Conservation (phyloP, 1,140 invertebrate genomes). For the Gryon sp. region DNA sequence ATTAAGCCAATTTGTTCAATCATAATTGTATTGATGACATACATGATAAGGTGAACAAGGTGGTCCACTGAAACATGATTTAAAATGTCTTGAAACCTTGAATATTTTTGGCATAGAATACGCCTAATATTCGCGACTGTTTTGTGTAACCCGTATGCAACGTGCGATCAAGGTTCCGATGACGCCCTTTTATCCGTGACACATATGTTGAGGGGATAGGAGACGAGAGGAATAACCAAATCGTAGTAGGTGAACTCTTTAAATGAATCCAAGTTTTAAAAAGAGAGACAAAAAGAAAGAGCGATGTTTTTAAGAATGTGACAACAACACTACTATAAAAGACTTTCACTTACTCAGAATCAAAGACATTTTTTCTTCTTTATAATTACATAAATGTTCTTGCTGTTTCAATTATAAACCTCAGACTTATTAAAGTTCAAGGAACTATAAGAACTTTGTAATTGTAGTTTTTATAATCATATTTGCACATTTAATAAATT, state of each 20-base stretch:
- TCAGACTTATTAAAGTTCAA: no score
- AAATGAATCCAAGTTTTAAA: constrained; percentile 9
- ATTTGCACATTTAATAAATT: no score
- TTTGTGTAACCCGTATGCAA: constrained; percentile 55
- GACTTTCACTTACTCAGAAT: constrained; percentile 11
- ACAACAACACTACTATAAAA: neutral
- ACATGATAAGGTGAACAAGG: constrained; percentile 42
- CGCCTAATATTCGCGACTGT: constrained; percentile 59
- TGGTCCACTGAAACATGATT: constrained; percentile 24
- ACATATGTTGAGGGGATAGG: constrained; percentile 65
- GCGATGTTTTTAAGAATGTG: constrained; percentile 12
- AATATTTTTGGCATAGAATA: constrained; percentile 25
- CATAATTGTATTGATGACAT: constrained; percentile 32
- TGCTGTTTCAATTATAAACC: no score
- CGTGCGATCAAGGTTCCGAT: constrained; percentile 64
- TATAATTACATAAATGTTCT: no score
- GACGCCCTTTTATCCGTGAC: constrained; percentile 69
- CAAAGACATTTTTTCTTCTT: no score
- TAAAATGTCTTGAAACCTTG: constrained; percentile 26
- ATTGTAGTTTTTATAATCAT: no score
- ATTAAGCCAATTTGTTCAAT: no score
- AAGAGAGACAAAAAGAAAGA: constrained; percentile 23
- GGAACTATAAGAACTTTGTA: no score
- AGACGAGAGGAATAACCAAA: constrained; percentile 16
- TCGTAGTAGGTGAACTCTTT: constrained; percentile 26